phyloP scores from a whole-genome alignment of 92 coral and sea anemone species.

The Parazoanthus swiftii region DNA sequence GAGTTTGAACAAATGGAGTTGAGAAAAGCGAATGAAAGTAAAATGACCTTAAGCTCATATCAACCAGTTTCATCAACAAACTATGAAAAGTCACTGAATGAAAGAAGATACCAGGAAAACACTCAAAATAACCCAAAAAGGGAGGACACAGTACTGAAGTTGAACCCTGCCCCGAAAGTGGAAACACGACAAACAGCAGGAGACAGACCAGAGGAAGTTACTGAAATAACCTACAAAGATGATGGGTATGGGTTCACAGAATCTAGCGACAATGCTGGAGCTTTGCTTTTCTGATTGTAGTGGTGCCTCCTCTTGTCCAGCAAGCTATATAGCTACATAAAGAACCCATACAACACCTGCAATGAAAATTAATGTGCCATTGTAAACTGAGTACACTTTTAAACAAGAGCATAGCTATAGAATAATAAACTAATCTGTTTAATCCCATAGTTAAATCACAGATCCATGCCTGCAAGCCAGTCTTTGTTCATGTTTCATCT shows the following conservation, averaged over 20 bases:
- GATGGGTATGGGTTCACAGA: conserved; percentile 83
- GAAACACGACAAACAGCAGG: not conserved
- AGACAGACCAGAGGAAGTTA: conserved; percentile 24
- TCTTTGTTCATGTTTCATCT: no score
- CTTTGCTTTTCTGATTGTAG: conserved; percentile 68
- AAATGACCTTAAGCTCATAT: conserved; percentile 65
- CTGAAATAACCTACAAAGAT: conserved; percentile 77
- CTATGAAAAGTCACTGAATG: conserved; percentile 49
- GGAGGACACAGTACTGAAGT: not conserved
- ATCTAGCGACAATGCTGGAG: conserved; percentile 80
- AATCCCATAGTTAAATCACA: no score
- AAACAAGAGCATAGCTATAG: no score
- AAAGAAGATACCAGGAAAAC: not conserved
- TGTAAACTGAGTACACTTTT: no score
- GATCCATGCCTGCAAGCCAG: no score
- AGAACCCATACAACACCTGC: not conserved
- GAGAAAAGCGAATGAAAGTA: conserved; percentile 41
- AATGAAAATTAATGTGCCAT: no score
- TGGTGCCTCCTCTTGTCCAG: not conserved
- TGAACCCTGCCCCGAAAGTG: not conserved
- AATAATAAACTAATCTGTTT: no score
- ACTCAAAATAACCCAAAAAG: not conserved
- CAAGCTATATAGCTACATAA: not conserved
- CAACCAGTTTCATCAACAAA: conserved; percentile 59
- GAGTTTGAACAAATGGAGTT: conserved; percentile 59